A percentile compares a stretch with the other conserved stretches of the same genome.
phyloP scores from a whole-genome alignment of 2,797 vertebrate genomes.

The Apogon talboti region DNA sequence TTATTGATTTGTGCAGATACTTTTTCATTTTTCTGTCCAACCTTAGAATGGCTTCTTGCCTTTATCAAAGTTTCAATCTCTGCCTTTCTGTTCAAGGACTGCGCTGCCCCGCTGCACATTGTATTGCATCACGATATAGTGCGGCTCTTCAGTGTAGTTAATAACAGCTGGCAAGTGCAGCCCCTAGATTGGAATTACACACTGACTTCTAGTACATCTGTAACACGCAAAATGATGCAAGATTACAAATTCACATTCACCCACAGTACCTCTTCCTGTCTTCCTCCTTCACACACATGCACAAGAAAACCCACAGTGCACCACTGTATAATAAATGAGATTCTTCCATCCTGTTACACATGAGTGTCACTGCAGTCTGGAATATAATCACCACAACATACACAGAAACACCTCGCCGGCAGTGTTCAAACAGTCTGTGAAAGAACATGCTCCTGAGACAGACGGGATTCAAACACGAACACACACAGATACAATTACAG shows the following conservation, averaged over 20 bases:
- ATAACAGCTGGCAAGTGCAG: constrained; percentile 25
- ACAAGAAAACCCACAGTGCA: neutral
- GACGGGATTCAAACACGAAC: constrained; percentile 40
- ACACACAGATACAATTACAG: constrained; percentile 55
- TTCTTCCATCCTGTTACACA: constrained; percentile 64
- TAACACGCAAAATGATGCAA: constrained; percentile 39
- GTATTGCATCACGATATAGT: constrained; percentile 24
- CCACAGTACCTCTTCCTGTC: neutral
- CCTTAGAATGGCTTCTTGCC: constrained; percentile 3
- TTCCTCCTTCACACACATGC: constrained; percentile 2
- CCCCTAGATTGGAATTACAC: constrained; percentile 16
- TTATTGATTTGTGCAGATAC: constrained; percentile 37
- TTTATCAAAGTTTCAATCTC: constrained; percentile 6
- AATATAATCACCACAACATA: constrained; percentile 62
- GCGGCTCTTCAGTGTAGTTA: constrained; percentile 5
- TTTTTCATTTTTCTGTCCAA: constrained; percentile 25
- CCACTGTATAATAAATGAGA: constrained; percentile 67
- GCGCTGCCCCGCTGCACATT: constrained; percentile 8
- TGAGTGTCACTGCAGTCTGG: constrained; percentile 54
- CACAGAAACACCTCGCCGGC: constrained; percentile 57
- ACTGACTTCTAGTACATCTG: constrained; percentile 10
- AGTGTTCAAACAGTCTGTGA: constrained; percentile 54
- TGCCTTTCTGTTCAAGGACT: constrained; percentile 16
- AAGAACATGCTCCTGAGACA: constrained; percentile 53
- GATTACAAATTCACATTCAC: constrained; percentile 32